These are phyloP conservation scores for Sebastolobus alascanus DNA, from an alignment of 2,797 vertebrate genomes.

Conservation along the genomic window DNA sequence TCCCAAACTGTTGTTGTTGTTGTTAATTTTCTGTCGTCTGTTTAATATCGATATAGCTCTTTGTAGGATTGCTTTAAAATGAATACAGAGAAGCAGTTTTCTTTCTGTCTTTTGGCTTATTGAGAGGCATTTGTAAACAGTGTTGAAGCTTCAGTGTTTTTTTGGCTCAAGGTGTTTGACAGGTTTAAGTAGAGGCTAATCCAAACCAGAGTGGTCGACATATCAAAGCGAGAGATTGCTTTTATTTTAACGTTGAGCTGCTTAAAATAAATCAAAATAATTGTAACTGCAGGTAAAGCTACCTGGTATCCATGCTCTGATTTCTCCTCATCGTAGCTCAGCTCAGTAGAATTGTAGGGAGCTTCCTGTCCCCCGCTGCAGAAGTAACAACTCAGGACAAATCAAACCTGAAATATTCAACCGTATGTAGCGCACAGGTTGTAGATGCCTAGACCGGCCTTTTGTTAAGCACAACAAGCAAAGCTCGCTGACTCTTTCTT, in stretches of 20 bases:
- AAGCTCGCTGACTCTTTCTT: slow-evolving; percentile 22
- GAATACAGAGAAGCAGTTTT: slow-evolving; percentile 51
- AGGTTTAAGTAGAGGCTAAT: slow-evolving; percentile 56
- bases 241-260: slow-evolving; percentile 61
- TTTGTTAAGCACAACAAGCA: slow-evolving; percentile 47
- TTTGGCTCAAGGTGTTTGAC: slow-evolving; percentile 63
- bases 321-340: slow-evolving; percentile 61
- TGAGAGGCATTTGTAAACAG: slow-evolving; percentile 71
- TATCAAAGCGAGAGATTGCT: slow-evolving; percentile 52
- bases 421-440: slow-evolving; percentile 65
- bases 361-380: slow-evolving; percentile 22
- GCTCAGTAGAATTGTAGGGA: slow-evolving; percentile 52
- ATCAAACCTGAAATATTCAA: slow-evolving; percentile 53
- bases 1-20: slow-evolving; percentile 43
- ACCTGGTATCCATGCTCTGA: slow-evolving; percentile 65
- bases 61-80: slow-evolving; percentile 57
- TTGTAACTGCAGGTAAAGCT: slow-evolving; percentile 61
- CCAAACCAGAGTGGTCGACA: slow-evolving; percentile 60
- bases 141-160: slow-evolving; percentile 82
- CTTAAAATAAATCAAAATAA: slow-evolving; percentile 58
- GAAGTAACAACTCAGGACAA: slow-evolving; percentile 48
- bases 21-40: slow-evolving; percentile 33
- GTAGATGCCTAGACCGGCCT: slow-evolving; percentile 17
- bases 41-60: slow-evolving; percentile 53
- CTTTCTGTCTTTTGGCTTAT: slow-evolving; percentile 54